Conservation (phyloP, 2,797 vertebrate species). For the Tragopan temminckii region DNA sequence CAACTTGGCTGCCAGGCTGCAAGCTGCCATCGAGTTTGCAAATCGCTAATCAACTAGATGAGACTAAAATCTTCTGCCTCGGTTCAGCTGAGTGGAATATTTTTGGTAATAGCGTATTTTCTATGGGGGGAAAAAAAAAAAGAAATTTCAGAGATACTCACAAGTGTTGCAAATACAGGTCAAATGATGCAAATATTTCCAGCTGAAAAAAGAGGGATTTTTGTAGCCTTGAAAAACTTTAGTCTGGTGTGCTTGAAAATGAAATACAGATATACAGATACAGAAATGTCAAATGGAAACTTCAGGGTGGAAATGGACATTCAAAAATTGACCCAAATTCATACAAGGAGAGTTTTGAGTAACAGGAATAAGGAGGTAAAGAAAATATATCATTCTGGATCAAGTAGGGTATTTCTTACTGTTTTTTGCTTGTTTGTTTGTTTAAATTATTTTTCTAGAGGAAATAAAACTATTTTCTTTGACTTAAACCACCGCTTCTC, state of each 20-base stretch:
- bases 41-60: neutral
- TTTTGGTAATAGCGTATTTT: neutral
- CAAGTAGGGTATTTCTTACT: neutral
- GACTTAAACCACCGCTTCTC: neutral
- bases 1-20: slow-evolving; percentile 4
- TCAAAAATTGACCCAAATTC: slow-evolving; percentile 2
- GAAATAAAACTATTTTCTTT: neutral
- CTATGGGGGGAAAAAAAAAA: neutral
- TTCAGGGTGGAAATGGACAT: slow-evolving; percentile 8
- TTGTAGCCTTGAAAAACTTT: neutral
- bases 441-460: neutral
- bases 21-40: slow-evolving; percentile 4
- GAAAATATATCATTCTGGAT: neutral
- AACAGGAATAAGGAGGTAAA: neutral
- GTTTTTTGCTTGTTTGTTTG: neutral
- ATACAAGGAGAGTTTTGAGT: neutral
- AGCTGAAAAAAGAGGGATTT: neutral
- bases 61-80: neutral
- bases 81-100: neutral
- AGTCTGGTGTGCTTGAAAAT: neutral
- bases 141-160: neutral
- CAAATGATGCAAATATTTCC: neutral
- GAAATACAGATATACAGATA: neutral
- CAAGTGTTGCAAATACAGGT: neutral
- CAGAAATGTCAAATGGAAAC: slow-evolving; percentile 31